Evolutionary conservation across 1,140 invertebrate species (phyloP).

Genomic region (Chironomus striatipennis): DNA sequence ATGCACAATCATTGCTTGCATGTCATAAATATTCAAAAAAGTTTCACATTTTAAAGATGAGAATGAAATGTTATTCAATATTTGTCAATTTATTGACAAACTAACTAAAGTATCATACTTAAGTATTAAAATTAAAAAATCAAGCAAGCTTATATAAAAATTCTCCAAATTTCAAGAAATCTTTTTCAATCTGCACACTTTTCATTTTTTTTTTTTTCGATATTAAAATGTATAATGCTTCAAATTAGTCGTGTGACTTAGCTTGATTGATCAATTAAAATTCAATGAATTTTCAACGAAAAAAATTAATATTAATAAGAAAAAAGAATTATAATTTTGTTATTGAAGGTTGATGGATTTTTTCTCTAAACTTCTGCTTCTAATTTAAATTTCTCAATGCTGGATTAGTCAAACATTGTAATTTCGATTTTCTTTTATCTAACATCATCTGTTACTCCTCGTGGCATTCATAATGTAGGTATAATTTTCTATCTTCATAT

Average conservation of each 20-base stretch:
- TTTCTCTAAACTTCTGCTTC: background rate
- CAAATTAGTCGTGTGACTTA: background rate
- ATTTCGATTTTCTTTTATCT: background rate
- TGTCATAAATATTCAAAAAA: slow-evolving; percentile 11
- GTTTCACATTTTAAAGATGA: background rate
- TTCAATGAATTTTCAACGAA: background rate
- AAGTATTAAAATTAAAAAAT: too few relatives aligned
- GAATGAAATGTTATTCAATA: background rate
- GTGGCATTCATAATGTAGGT: background rate
- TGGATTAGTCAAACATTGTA: background rate
- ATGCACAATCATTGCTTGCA: background rate
- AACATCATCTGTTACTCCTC: slow-evolving; percentile 12
- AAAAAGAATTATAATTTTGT: background rate
- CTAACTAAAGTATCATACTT: too few relatives aligned
- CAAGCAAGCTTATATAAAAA: too few relatives aligned
- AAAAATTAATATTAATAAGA: background rate
- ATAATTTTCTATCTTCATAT: background rate
- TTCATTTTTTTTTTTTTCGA: too few relatives aligned
- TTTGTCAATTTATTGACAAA: background rate
- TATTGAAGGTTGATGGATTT: too few relatives aligned
- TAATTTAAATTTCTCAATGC: slow-evolving; percentile 6
- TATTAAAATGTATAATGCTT: too few relatives aligned
- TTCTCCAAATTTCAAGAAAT: too few relatives aligned
- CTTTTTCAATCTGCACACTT: too few relatives aligned
- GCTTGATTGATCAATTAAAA: background rate